Evolutionary conservation across 2,888 invertebrate species (phyloP).

Genomic region (Chymomyza procnemis): DNA sequence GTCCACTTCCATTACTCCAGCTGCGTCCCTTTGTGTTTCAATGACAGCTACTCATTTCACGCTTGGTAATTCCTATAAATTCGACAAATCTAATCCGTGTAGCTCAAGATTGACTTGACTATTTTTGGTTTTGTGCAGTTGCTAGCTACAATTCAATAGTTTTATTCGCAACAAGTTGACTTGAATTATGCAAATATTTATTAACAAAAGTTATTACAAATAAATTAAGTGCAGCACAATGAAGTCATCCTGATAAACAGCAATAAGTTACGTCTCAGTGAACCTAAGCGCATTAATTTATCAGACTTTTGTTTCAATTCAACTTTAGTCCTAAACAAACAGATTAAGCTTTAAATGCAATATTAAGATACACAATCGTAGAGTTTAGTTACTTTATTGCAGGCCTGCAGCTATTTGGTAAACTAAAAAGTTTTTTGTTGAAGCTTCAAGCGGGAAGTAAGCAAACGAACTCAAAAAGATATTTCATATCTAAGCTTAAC

Average conservation of each 20-base stretch:
- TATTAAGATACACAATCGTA: background rate
- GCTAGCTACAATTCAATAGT: conserved; percentile 64
- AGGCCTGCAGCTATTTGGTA: background rate
- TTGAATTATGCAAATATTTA: conserved; percentile 13
- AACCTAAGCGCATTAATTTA: background rate
- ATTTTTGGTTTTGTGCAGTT: conserved; percentile 43
- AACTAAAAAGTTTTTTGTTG: no score
- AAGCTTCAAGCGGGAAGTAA: no score
- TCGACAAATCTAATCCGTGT: conserved; percentile 19
- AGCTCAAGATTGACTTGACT: conserved; percentile 3
- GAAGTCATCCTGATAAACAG: background rate
- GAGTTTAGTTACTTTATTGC: background rate
- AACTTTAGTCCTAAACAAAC: background rate
- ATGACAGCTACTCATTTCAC: conserved; percentile 73
- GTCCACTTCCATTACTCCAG: conserved; percentile 35
- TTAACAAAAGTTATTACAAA: background rate
- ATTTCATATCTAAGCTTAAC: no score
- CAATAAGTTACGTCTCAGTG: background rate
- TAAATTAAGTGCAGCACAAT: background rate
- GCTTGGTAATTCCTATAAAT: conserved; percentile 72
- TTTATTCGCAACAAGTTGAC: conserved; percentile 26
- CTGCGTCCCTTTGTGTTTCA: conserved; percentile 49
- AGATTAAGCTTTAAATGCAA: background rate
- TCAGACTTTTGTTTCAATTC: background rate
- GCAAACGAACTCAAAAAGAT: no score